phyloP scores from a whole-genome alignment of 2,888 invertebrate genomes.

The Pardosa pseudoannulata region DNA sequence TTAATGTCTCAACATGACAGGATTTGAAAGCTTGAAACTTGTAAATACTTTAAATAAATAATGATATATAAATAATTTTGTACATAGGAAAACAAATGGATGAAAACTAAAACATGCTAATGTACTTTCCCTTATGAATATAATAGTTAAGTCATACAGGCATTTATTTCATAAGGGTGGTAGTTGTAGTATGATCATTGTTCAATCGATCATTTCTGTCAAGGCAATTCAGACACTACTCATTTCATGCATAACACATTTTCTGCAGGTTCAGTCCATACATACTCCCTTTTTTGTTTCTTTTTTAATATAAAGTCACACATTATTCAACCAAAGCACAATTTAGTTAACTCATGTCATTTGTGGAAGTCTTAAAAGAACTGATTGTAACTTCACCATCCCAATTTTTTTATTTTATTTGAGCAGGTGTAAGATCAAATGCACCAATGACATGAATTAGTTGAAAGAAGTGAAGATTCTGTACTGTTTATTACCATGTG shows the following conservation, averaged over 20 bases:
- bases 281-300: not conserved
- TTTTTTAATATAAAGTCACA: no score
- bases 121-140: not conserved
- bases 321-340: not conserved
- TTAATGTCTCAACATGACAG: constrained; percentile 9
- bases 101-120: not conserved
- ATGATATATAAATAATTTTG: constrained; percentile 1
- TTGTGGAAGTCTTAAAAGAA: not conserved
- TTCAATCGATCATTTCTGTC: not conserved
- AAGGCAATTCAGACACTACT: not conserved
- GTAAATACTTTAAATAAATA: constrained; percentile 9
- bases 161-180: constrained; percentile 2
- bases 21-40: constrained; percentile 12
- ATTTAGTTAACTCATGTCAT: not conserved
- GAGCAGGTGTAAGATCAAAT: not conserved
- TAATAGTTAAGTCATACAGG: not conserved
- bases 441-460: not conserved
- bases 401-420: not conserved
- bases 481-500: not conserved
- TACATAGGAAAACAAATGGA: not conserved
- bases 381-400: no score
- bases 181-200: constrained; percentile 1
- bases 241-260: not conserved
- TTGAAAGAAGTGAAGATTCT: not conserved
- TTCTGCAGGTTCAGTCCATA: constrained; percentile 6